These are phyloP conservation scores for Maconellicoccus hirsutus DNA, from an alignment of 1,140 invertebrate species.

Conservation along the genomic window DNA sequence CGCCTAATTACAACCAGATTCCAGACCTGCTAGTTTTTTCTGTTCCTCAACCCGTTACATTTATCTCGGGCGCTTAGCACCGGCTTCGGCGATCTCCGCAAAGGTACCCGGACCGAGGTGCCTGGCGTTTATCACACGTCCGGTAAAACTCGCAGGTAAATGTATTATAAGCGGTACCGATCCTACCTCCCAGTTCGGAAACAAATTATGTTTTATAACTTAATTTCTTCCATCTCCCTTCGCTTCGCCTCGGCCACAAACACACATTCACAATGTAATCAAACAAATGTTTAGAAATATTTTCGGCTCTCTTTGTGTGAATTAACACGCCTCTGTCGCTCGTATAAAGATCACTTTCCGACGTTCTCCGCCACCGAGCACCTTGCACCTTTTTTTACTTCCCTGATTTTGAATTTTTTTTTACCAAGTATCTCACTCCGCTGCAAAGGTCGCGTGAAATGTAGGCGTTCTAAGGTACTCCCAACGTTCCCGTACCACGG, in stretches of 20 bases:
- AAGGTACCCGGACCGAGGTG: too few relatives aligned
- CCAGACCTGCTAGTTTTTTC: neutral
- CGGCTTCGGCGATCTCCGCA: too few relatives aligned
- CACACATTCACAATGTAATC: conserved; percentile 19
- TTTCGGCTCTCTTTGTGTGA: conserved; percentile 19
- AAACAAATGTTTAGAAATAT: conserved; percentile 22
- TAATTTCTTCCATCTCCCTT: neutral
- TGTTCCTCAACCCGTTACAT: too few relatives aligned
- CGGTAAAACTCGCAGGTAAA: conserved; percentile 12
- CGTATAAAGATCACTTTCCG: conserved; percentile 14
- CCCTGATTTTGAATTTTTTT: too few relatives aligned
- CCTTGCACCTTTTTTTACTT: neutral
- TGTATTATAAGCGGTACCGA: conserved; percentile 9
- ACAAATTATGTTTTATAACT: conserved; percentile 22
- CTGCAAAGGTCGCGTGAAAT: too few relatives aligned
- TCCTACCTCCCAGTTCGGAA: conserved; percentile 19
- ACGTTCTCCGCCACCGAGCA: too few relatives aligned
- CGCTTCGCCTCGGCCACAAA: neutral
- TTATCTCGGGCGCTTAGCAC: too few relatives aligned
- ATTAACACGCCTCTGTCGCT: conserved; percentile 19
- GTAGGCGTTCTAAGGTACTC: too few relatives aligned
- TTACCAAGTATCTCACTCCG: too few relatives aligned
- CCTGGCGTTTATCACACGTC: neutral
- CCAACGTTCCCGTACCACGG: too few relatives aligned
- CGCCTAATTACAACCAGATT: conserved; percentile 21